Conservation (phyloP, 2,113 vertebrate species). For the Corythoichthys intestinalis region DNA sequence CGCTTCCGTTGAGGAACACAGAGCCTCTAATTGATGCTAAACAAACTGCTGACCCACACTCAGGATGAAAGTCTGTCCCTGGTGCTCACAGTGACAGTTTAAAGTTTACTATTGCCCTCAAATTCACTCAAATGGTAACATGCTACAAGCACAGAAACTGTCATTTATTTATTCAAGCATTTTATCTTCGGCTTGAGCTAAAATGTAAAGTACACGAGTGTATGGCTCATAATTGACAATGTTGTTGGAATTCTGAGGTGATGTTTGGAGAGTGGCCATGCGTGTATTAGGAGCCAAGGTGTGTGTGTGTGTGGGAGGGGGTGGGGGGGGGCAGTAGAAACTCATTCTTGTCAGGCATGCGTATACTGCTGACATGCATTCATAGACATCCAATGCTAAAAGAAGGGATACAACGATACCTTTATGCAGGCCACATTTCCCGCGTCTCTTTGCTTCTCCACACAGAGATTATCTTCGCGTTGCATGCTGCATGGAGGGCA, state of each 20-base stretch:
- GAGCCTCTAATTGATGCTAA: conserved; percentile 85
- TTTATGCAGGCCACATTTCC: conserved; percentile 67
- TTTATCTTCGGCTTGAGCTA: not conserved
- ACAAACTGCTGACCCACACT: conserved; percentile 76
- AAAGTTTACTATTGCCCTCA: conserved; percentile 28
- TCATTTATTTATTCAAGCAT: conserved; percentile 7
- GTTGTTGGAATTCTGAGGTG: conserved; percentile 46
- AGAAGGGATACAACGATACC: conserved; percentile 63
- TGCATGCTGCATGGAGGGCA: conserved; percentile 66
- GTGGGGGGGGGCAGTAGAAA: conserved; percentile 27
- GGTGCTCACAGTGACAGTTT: conserved; percentile 46
- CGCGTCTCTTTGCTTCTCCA: conserved; percentile 57
- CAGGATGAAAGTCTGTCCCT: conserved; percentile 68
- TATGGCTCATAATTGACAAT: conserved; percentile 19
- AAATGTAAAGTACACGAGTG: not conserved
- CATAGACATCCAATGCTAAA: conserved; percentile 44
- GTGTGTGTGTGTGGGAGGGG: conserved; percentile 14
- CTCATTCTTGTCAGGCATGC: conserved; percentile 46
- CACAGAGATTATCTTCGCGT: conserved; percentile 63
- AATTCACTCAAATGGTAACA: conserved; percentile 24
- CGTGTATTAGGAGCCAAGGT: conserved; percentile 8
- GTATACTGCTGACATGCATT: conserved; percentile 20
- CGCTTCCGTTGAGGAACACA: conserved; percentile 89
- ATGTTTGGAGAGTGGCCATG: conserved; percentile 15
- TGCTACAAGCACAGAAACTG: not conserved